Evolutionary conservation across 2,888 invertebrate species (phyloP).

Genomic region (Tenthredo distinguenda): DNA sequence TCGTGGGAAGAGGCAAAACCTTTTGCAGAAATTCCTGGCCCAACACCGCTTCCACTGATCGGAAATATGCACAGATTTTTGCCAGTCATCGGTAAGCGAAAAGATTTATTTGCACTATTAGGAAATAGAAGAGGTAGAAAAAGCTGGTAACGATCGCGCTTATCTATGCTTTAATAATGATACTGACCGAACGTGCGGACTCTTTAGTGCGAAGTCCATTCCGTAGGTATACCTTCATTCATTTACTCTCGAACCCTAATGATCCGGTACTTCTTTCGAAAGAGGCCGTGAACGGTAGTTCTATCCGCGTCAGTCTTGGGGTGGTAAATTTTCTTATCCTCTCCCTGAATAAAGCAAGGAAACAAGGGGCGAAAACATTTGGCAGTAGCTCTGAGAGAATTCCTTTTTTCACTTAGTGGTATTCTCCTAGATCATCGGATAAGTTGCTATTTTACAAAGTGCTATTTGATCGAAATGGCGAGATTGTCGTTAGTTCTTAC

Average conservation of each 20-base stretch:
- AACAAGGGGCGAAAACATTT: not conserved
- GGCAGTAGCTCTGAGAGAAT: not conserved
- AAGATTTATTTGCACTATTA: not conserved
- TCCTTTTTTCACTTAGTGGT: not conserved
- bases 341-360: not conserved
- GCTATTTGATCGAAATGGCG: too few species aligned
- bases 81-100: conserved; percentile 56
- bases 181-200: not conserved
- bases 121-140: not conserved
- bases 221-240: not conserved
- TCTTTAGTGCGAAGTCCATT: not conserved
- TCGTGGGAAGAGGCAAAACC: conserved; percentile 55
- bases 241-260: not conserved
- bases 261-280: conserved; percentile 8
- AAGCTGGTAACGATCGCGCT: not conserved
- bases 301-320: not conserved
- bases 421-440: not conserved
- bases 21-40: conserved; percentile 59
- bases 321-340: not conserved
- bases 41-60: conserved; percentile 58
- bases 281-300: not conserved
- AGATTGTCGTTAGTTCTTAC: not conserved
- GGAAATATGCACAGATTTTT: conserved; percentile 60
- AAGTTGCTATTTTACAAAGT: not conserved
- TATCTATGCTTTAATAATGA: not conserved